Conservation (phyloP, 2,888 invertebrate genomes). For the Pasiphila rectangulata region DNA sequence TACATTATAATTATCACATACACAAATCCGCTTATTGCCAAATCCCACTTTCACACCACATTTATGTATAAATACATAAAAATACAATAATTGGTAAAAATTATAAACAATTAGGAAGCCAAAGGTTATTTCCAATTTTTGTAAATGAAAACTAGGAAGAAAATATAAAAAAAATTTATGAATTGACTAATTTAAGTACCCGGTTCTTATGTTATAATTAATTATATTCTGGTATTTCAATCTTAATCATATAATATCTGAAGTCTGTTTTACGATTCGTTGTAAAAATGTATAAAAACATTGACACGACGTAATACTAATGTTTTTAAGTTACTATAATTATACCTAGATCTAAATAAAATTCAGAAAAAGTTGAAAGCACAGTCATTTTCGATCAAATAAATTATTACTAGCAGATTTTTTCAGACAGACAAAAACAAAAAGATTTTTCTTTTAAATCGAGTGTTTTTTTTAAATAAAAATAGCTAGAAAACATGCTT, state of each 20-base stretch:
- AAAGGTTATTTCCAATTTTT: slow-evolving; percentile 32
- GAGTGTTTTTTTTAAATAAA: no score
- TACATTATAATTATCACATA: slow-evolving; percentile 50
- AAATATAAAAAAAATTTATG: slow-evolving; percentile 23
- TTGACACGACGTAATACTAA: slow-evolving; percentile 50
- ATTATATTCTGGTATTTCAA: slow-evolving; percentile 28
- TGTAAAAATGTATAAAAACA: slow-evolving; percentile 74
- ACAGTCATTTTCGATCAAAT: no score
- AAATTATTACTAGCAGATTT: no score
- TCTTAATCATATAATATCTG: slow-evolving; percentile 12
- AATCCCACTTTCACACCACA: slow-evolving; percentile 45
- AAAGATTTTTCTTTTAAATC: no score
- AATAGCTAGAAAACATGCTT: no score
- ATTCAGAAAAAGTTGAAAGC: no score
- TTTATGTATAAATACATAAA: slow-evolving; percentile 7
- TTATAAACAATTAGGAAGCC: slow-evolving; percentile 41
- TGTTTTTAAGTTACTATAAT: neutral
- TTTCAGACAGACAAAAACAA: no score
- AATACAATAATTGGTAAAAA: slow-evolving; percentile 17
- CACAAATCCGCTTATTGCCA: slow-evolving; percentile 62
- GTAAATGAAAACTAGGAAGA: slow-evolving; percentile 16
- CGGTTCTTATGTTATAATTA: slow-evolving; percentile 18
- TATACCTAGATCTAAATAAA: neutral
- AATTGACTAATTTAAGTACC: slow-evolving; percentile 40
- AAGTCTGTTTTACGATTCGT: slow-evolving; percentile 43